Evolutionary conservation across 2,113 vertebrate genomes (phyloP).

Genomic region (Platysteira castanea): DNA sequence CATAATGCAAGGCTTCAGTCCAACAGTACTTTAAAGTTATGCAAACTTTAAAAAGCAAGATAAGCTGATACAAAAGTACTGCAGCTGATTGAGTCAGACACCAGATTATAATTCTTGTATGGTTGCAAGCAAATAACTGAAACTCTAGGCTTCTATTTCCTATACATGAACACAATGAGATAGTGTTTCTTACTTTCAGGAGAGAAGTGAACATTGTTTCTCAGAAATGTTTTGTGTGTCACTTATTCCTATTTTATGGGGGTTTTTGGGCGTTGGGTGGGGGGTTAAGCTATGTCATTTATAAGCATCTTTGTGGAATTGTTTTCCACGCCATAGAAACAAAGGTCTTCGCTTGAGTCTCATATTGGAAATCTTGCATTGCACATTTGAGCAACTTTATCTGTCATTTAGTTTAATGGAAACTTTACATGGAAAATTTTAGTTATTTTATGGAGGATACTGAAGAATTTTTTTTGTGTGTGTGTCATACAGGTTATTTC

Average conservation of each 20-base stretch:
- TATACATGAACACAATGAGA: not conserved
- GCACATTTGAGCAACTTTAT: not conserved
- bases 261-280: fast-evolving
- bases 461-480: not conserved
- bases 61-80: not conserved
- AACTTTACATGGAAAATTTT: not conserved
- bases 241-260: not conserved
- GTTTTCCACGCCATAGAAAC: not conserved
- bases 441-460: not conserved
- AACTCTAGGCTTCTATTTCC: not conserved
- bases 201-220: not conserved
- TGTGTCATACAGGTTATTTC: not conserved
- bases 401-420: not conserved
- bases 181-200: not conserved
- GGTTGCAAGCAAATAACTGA: not conserved
- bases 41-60: not conserved
- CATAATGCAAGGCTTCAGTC: not conserved
- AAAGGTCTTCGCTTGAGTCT: not conserved
- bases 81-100: not conserved
- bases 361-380: not conserved
- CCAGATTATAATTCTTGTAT: not conserved
- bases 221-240: not conserved
- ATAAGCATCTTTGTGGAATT: not conserved
- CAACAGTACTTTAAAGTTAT: not conserved
- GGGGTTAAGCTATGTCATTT: not conserved